phyloP scores from a whole-genome alignment of 2,888 invertebrate species.

The Thalpophila matura region DNA sequence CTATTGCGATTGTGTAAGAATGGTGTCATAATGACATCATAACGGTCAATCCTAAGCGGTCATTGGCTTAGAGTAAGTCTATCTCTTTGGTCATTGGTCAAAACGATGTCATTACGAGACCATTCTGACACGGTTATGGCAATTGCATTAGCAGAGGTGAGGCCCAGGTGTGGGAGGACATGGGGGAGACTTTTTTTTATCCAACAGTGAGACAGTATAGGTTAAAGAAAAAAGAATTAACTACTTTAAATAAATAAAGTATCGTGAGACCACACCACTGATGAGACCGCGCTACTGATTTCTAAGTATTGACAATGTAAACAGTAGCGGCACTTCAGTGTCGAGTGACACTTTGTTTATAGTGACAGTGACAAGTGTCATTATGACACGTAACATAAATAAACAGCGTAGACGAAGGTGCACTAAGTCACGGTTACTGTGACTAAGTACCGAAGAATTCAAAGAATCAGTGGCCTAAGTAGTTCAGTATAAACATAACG shows the following conservation, averaged over 20 bases:
- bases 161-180: no score
- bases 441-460: slow-evolving; percentile 27
- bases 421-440: no score
- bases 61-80: no score
- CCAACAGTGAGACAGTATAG: no score
- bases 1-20: no score
- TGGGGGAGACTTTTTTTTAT: no score
- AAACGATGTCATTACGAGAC: no score
- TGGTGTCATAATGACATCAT: no score
- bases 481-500: neutral
- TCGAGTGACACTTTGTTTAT: slow-evolving; percentile 51
- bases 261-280: slow-evolving; percentile 39
- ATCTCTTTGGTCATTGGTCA: no score
- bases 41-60: no score
- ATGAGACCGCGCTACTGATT: slow-evolving; percentile 31
- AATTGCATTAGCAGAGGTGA: no score
- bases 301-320: slow-evolving; percentile 53
- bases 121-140: no score
- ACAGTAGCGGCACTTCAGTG: slow-evolving; percentile 55
- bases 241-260: neutral
- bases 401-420: slow-evolving; percentile 24
- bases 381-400: slow-evolving; percentile 27
- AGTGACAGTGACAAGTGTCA: slow-evolving; percentile 8
- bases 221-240: neutral
- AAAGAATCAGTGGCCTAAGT: slow-evolving; percentile 13